Percentiles rank a stretch among this genome's conserved stretches.
phyloP scores from a whole-genome alignment of 2,888 invertebrate genomes.

The Amiota communis region DNA sequence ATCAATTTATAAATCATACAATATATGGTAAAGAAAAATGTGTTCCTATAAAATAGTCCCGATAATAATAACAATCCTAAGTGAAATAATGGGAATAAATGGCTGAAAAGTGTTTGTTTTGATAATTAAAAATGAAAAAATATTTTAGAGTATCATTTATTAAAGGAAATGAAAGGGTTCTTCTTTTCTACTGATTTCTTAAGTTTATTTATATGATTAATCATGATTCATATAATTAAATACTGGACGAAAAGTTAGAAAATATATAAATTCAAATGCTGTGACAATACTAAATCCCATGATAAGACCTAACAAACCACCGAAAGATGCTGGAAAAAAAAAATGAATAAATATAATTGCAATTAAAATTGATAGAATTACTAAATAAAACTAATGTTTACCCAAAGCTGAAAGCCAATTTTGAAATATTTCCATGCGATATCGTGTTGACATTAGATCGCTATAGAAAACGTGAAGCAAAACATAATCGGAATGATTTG shows the following conservation, averaged over 20 bases:
- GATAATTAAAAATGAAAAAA: too few species aligned
- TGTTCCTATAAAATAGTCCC: too few species aligned
- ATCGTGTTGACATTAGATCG: slow-evolving; percentile 80
- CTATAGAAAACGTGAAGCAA: slow-evolving; percentile 82
- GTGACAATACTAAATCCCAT: slow-evolving; percentile 82
- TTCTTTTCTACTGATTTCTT: not conserved
- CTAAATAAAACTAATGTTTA: slow-evolving; percentile 57
- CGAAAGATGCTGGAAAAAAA: slow-evolving; percentile 79
- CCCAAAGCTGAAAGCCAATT: slow-evolving; percentile 83
- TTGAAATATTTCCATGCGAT: slow-evolving; percentile 79
- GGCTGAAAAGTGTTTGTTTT: too few species aligned
- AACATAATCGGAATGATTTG: slow-evolving; percentile 75
- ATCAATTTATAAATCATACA: too few species aligned
- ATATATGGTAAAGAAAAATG: too few species aligned
- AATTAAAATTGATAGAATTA: not conserved
- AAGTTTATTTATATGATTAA: slow-evolving; percentile 25
- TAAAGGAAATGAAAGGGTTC: too few species aligned
- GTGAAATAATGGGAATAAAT: too few species aligned
- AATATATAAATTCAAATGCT: slow-evolving; percentile 79
- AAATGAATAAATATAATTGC: not conserved
- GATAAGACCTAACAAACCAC: slow-evolving; percentile 81
- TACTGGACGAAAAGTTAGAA: slow-evolving; percentile 76
- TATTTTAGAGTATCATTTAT: too few species aligned
- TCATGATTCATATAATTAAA: slow-evolving; percentile 71
- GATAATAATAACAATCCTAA: too few species aligned